Base-by-base conservation (phyloP, 2,113 vertebrate genomes). In the Clupea harengus region DNA sequence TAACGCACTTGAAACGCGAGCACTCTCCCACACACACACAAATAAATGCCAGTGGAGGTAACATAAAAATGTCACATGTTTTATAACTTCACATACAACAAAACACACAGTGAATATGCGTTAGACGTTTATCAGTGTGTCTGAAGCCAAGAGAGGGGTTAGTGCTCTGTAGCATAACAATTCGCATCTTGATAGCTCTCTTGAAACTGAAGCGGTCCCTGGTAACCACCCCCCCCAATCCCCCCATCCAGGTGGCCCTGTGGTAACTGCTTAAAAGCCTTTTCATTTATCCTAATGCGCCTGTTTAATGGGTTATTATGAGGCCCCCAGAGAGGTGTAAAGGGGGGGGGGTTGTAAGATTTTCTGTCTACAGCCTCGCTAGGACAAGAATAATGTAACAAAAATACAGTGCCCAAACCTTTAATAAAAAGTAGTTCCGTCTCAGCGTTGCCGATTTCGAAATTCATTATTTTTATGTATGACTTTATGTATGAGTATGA, bases 221-320 rank as follows among this genome's bases (percentile, higher is more conserved):
- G 49, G 85, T 86, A 89, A 78, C 81, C n/a, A 39, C 39, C 39
- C 39, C 39, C 39, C 39, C 82, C 20, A 82, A 82, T 72, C 86
- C 86, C 89, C 87, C 90, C 85, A 93, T 94, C 92, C 95, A 95
- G 94, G 94, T 95, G 94, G 92, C 90, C 91, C 86, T 78, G 91
- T 92, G 92, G 88, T 87, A 93, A 93, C 93, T 86, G 92, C 93
- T 94, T 96, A 92, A 96, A 94, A 95, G 95, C 94, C 95, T 95
- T 95, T 95, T 96, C 94, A 95, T 96, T 96, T 94, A 88, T 89
- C 87, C 92, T 95, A 95, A 96, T 95, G 93, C 85, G 92, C 45
- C 92, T 93, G 94, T 95, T 95, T 95, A 95, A 95, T 96, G 94
- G 93, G 90, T 95, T 94, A 95, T 96, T 95, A 95, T 95, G 93